phyloP scores from a whole-genome alignment of 2,113 vertebrate genomes.

The Lethenteron camtschaticum region DNA sequence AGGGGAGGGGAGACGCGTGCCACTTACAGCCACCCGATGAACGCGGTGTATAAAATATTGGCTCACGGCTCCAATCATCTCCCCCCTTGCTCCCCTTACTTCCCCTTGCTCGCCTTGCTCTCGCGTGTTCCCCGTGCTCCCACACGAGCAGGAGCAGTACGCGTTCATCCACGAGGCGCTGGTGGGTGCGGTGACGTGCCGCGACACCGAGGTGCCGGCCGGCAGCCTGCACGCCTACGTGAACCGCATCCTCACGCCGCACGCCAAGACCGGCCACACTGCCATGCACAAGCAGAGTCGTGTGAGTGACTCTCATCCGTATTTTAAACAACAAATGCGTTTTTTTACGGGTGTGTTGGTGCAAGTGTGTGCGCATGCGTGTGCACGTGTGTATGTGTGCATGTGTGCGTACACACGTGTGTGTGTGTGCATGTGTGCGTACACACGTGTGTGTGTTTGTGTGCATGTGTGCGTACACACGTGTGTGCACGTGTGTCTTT shows the following conservation, averaged over 20 bases:
- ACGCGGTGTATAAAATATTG: too few relatives aligned
- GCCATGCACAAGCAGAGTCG: neutral
- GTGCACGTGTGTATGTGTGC: neutral
- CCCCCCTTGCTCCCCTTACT: neutral
- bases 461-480: neutral
- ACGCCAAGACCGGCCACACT: neutral
- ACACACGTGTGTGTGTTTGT: neutral
- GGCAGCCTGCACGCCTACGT: slow-evolving; percentile 5
- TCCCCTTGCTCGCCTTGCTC: neutral
- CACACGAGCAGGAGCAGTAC: slow-evolving; percentile 1
- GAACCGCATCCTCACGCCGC: slow-evolving; percentile 2
- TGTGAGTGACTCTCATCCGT: too few relatives aligned
- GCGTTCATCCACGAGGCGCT: neutral
- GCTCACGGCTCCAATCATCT: neutral
- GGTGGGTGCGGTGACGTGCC: neutral
- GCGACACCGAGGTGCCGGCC: neutral
- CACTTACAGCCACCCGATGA: too few relatives aligned
- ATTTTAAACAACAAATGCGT: too few relatives aligned
- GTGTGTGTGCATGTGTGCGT: neutral
- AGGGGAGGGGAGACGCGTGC: too few relatives aligned
- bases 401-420: neutral
- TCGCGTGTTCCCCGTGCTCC: neutral
- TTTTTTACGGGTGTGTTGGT: too few relatives aligned
- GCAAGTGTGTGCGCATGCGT: too few relatives aligned
- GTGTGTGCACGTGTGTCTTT: neutral